phyloP scores from a whole-genome alignment of 2,888 invertebrate species.

The Xylota sylvarum region DNA sequence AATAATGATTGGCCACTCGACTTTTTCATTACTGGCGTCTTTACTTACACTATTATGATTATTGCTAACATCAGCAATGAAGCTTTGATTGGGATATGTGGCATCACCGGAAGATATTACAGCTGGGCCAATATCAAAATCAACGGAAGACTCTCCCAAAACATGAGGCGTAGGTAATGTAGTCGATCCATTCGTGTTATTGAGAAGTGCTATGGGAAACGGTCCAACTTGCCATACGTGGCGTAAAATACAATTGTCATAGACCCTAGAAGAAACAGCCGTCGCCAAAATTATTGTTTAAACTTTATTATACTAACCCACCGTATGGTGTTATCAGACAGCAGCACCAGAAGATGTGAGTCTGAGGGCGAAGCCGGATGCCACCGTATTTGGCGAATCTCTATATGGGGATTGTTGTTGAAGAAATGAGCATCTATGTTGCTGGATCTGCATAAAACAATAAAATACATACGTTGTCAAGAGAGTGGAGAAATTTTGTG shows the following conservation, averaged over 20 bases:
- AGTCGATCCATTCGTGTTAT: slow-evolving; percentile 74
- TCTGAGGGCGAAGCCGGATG: slow-evolving; percentile 93
- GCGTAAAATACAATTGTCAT: slow-evolving; percentile 83
- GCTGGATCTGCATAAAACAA: slow-evolving; percentile 85
- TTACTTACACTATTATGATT: slow-evolving; percentile 77
- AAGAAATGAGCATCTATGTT: slow-evolving; percentile 91
- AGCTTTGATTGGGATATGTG: slow-evolving; percentile 25
- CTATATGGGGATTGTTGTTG: slow-evolving; percentile 88
- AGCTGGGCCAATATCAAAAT: slow-evolving; percentile 92
- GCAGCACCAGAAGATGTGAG: slow-evolving; percentile 91
- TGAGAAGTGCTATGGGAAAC: slow-evolving; percentile 79
- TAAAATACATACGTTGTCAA: slow-evolving; percentile 20
- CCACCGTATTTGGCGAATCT: slow-evolving; percentile 92
- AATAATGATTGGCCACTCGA: slow-evolving; percentile 91
- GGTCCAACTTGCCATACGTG: slow-evolving; percentile 86
- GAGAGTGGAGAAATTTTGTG: background rate
- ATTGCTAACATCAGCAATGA: background rate
- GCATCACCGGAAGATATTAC: slow-evolving; percentile 63
- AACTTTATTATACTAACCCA: slow-evolving; percentile 82
- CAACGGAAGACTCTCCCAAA: slow-evolving; percentile 94
- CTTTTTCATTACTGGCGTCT: slow-evolving; percentile 79
- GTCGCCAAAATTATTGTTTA: slow-evolving; percentile 21
- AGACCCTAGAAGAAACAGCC: slow-evolving; percentile 86
- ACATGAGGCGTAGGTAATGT: slow-evolving; percentile 83
- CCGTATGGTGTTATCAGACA: slow-evolving; percentile 95